Conservation (phyloP, 2,888 invertebrate genomes). For the Dicyrtomina minuta region DNA sequence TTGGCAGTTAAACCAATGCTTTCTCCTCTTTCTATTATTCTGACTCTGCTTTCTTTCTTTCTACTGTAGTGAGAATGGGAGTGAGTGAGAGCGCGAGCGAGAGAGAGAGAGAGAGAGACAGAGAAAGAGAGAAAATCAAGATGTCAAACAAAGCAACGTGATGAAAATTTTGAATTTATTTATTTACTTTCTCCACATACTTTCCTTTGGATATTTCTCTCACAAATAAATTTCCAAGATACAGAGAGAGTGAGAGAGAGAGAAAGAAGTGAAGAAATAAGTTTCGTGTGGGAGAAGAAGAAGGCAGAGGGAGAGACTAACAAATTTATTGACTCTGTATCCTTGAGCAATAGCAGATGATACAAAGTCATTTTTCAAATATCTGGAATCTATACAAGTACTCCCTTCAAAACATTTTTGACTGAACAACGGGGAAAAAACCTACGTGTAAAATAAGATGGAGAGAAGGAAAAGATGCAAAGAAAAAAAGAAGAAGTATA, state of each 20-base stretch:
- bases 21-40: constrained; percentile 32
- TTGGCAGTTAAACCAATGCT: constrained; percentile 14
- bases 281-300: neutral
- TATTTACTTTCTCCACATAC: constrained; percentile 10
- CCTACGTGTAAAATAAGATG: neutral
- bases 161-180: constrained; percentile 5
- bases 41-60: constrained; percentile 5
- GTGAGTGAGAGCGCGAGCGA: no score
- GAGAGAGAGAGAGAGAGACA: constrained; percentile 20
- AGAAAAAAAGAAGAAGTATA: neutral
- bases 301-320: neutral
- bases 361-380: no score
- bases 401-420: no score
- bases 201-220: neutral
- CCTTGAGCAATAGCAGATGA: no score
- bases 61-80: neutral
- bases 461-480: neutral
- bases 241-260: neutral
- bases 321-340: neutral
- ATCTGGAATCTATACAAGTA: no score
- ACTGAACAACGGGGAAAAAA: constrained; percentile 19
- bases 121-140: constrained; percentile 16
- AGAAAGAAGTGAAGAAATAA: neutral
- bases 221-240: neutral
- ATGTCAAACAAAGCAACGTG: constrained; percentile 15